Percentiles rank a stretch among this genome's conserved stretches.
Evolutionary conservation across 2,113 vertebrate species (phyloP).

Genomic region (Aythya baeri): DNA sequence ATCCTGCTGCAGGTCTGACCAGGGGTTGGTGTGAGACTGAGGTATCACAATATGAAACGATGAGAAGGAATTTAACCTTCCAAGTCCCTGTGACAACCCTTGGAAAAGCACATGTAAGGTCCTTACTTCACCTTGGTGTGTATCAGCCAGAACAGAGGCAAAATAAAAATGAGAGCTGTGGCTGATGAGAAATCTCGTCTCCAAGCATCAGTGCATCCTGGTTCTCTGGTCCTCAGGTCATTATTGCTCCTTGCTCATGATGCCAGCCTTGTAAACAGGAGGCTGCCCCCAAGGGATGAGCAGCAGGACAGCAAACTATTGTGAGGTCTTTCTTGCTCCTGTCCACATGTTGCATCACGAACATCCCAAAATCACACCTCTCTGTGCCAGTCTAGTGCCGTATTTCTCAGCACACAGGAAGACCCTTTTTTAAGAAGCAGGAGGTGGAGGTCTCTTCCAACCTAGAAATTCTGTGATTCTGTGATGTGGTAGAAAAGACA

Average conservation of each 20-base stretch:
- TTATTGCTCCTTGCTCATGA: too few species aligned
- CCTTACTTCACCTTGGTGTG: not conserved
- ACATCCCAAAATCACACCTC: not conserved
- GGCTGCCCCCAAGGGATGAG: too few species aligned
- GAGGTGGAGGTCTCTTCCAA: not conserved
- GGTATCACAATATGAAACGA: not conserved
- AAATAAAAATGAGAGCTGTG: not conserved
- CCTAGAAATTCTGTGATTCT: too few species aligned
- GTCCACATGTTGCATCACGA: not conserved
- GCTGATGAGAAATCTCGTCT: not conserved
- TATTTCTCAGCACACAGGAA: not conserved
- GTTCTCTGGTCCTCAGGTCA: not conserved
- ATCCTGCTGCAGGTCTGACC: not conserved
- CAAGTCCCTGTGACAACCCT: not conserved
- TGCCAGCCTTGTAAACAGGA: too few species aligned
- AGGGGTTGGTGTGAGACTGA: not conserved
- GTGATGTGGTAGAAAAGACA: not conserved
- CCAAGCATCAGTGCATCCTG: not conserved
- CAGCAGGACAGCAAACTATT: too few species aligned
- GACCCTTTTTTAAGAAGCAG: not conserved
- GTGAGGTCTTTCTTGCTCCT: fast-evolving
- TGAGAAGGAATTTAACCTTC: not conserved
- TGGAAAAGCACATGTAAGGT: not conserved
- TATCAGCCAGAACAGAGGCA: not conserved
- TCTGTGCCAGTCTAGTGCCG: fast-evolving